Evolutionary conservation across 2,113 vertebrate species (phyloP).

Genomic region (Hippotragus niger): DNA sequence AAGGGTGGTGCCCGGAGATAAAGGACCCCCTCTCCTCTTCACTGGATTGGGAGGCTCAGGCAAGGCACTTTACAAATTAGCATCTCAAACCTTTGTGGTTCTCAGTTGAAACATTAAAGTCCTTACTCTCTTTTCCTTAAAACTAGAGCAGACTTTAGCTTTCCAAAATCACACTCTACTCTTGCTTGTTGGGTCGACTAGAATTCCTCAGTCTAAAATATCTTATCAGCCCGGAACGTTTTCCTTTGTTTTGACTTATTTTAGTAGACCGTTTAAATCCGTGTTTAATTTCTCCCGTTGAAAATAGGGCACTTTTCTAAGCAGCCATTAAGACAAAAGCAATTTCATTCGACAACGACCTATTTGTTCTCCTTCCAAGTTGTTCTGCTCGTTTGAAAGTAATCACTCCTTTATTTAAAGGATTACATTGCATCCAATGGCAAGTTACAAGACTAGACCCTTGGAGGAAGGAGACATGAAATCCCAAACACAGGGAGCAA

Average conservation of each 20-base stretch:
- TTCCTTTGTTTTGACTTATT: not conserved
- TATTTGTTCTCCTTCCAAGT: not conserved
- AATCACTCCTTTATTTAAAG: constrained; percentile 37
- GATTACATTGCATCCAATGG: constrained; percentile 38
- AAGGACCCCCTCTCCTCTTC: no score
- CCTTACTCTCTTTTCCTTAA: not conserved
- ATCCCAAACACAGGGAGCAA: not conserved
- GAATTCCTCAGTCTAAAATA: not conserved
- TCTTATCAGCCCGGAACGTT: accelerated
- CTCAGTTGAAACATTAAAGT: not conserved
- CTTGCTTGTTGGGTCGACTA: not conserved
- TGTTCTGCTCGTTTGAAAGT: constrained; percentile 6
- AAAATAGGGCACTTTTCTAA: not conserved
- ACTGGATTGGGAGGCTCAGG: not conserved
- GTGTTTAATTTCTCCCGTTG: not conserved
- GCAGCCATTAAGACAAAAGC: not conserved
- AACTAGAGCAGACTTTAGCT: not conserved
- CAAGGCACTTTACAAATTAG: not conserved
- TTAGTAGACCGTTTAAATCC: not conserved
- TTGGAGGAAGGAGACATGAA: not conserved
- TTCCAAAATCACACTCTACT: not conserved
- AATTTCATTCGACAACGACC: accelerated
- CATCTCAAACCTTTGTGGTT: not conserved
- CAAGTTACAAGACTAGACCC: constrained; percentile 23
- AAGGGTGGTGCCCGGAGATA: not conserved